Base-by-base conservation (phyloP, 2,888 invertebrate genomes). In the Cryptocephalus moraei region DNA sequence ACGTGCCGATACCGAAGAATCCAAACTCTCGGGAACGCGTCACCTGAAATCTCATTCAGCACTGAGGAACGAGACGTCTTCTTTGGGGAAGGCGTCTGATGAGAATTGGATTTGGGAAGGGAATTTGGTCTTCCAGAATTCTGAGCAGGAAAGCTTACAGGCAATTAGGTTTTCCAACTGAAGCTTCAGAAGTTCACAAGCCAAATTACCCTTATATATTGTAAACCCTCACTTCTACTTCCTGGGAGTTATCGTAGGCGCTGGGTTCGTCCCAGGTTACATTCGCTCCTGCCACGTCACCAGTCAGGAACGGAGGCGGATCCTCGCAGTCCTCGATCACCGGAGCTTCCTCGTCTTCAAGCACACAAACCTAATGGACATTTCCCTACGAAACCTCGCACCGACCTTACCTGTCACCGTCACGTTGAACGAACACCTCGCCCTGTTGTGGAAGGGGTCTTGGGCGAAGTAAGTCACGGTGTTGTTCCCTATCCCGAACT, bases 381-480 rank as follows among this genome's bases (percentile, higher is more conserved):
- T 11, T 2, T 36, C n/a, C 2, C n/a, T 6, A 36, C n/a, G 36
- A n/a, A 12, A 11, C 3, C 12, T 36, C 11, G 11, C n/a, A 12
- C 12, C 4, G 12, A n/a, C 33, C 54, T 61, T 62, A 77, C 77
- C 80, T 50, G 70, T 49, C 12, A 84, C 76, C 42, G 66, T 72
- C 9, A 84, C 71, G 14, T 67, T 71, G 57, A 84, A 82, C 49
- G 71, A 72, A 58, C 84, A 84, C 47, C 74, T 73, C 0, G 76
- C 79, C 52, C 71, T 73, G 61, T 84, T 84, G 39, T 75, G 74
- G 48, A 73, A 75, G 1, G 71, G 63, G 65, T 84, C 84, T 55
- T 78, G 76, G 0, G 82, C 81, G 9, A 75, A 72, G 62, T 82
- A 83, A 0, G 74, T 75, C n/a, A 84, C 73, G 9, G 64, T 65